Evolutionary conservation across 2,113 vertebrate species (phyloP).

Genomic region (Xyliphius kryptos): DNA sequence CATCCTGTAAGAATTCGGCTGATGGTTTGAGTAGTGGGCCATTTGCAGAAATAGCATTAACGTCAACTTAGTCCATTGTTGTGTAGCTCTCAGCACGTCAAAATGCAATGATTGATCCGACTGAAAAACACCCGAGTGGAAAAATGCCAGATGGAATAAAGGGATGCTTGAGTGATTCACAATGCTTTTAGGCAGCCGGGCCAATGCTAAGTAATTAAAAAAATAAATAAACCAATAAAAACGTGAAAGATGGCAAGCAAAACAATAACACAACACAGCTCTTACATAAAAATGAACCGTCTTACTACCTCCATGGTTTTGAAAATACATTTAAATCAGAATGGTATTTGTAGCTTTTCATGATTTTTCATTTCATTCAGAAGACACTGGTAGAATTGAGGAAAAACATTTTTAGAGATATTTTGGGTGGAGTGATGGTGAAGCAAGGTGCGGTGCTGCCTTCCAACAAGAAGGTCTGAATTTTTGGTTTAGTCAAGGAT

Average conservation of each 20-base stretch:
- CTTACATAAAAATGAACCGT: not conserved
- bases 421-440: too few species aligned
- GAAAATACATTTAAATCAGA: not conserved
- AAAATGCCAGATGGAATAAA: slow-evolving; percentile 4
- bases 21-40: slow-evolving; percentile 8
- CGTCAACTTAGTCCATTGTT: not conserved
- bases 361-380: not conserved
- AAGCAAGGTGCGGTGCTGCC: not conserved
- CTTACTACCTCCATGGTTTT: not conserved
- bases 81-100: not conserved
- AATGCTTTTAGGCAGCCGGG: not conserved
- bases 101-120: slow-evolving; percentile 1
- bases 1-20: not conserved
- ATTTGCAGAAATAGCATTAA: slow-evolving; percentile 7
- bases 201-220: not conserved
- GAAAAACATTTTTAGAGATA: not conserved
- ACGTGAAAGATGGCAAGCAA: not conserved
- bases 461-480: too few species aligned
- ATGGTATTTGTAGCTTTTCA: not conserved
- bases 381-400: not conserved
- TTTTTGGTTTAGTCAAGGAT: too few species aligned
- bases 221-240: not conserved
- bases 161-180: slow-evolving; percentile 8
- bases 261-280: not conserved
- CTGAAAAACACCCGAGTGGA: slow-evolving; percentile 4